These are phyloP conservation scores for Rhodinocichla rosea DNA, from an alignment of 2,113 vertebrate species.

Conservation along the genomic window DNA sequence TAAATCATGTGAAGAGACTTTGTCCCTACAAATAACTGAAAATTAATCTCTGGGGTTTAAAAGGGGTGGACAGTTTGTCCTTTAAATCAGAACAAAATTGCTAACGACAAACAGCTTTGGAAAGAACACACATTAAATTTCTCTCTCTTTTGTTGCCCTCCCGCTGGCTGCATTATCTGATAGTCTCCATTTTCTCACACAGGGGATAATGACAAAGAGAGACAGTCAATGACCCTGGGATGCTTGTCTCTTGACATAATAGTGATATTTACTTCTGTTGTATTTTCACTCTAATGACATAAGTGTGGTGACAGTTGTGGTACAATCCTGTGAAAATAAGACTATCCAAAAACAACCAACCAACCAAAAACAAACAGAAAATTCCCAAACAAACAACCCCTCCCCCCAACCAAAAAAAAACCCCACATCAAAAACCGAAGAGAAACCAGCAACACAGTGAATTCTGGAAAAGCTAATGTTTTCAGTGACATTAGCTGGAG, in stretches of 20 bases:
- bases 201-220: background rate
- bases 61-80: background rate
- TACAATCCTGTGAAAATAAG: background rate
- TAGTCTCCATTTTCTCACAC: background rate
- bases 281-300: background rate
- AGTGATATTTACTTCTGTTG: background rate
- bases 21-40: constrained; percentile 4
- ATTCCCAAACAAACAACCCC: background rate
- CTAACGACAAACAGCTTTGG: background rate
- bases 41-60: constrained; percentile 37
- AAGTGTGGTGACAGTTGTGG: background rate
- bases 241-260: background rate
- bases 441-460: background rate
- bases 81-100: background rate
- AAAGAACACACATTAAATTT: background rate
- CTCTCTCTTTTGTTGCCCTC: background rate
- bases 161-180: background rate
- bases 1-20: constrained; percentile 55
- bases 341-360: background rate
- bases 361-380: background rate
- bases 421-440: background rate
- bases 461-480: background rate
- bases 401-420: background rate
- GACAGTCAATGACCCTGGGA: background rate
- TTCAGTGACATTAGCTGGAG: background rate